Evolutionary conservation across 2,113 vertebrate genomes (phyloP), one percentile per base, ranked within the genome.

Genomic region (Phalacrocorax aristotelis): DNA sequence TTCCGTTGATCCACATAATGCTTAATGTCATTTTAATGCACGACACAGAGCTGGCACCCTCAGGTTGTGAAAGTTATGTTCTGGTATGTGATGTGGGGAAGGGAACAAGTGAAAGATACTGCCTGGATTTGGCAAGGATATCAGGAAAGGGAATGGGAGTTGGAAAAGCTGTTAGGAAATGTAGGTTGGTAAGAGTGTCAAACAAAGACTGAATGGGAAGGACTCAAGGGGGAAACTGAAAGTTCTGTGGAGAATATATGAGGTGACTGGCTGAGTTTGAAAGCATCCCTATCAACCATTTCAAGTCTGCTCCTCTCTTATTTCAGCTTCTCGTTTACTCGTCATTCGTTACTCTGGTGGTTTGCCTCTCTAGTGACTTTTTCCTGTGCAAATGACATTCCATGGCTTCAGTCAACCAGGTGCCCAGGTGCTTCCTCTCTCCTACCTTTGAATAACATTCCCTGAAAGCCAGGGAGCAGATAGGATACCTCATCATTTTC

Each of bases 141-240:
- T 66, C 86, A 89, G 85, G 95, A 96, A 95, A 89, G 83, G 88
- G 93, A 95, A 94, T 87, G 93, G 68, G 92, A 94, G 68, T 96
- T 95, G 88, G 80, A 95, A 96, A 96, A 96, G 92, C 95, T 97
- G 94, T 94, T 95, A 96, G 90, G 94, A 97, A 97, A 97, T 78
- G 92, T 74, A 95, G 90, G 92, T 90, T 90, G 94, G 95, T 95
- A 76, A 82, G 60, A 91, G 79, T 95, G 95, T 95, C 96, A 92
- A 95, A 95, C 70, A 90, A 97, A 94, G 65, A 75, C 86, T 54
- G 87, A 91, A 93, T 61, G 48, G 52, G 71, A 83, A 96, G 64
- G 89, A 79, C 96, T 87, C 90, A 60, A 76, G 88, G 88, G 96
- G 65, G 44, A 97, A 96, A 85, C 80, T 78, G 72, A 95, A 95